Conservation (phyloP, 1,140 invertebrate genomes). For the Prorops nasuta region DNA sequence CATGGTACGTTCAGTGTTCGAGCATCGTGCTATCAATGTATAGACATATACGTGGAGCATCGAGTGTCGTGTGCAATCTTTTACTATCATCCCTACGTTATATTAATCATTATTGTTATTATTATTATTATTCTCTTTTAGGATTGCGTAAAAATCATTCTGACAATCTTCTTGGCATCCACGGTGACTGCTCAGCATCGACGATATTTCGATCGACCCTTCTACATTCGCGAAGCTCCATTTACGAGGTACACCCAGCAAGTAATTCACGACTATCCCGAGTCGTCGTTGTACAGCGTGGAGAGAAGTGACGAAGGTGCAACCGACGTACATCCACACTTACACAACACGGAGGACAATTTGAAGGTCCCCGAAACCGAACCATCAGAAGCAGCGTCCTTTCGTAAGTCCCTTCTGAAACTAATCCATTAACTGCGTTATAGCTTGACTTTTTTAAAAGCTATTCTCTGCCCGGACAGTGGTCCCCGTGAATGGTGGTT, state of each 20-base stretch:
- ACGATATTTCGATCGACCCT: neutral
- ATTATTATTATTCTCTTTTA: conserved; percentile 16
- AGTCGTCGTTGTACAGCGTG: neutral
- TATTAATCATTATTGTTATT: neutral
- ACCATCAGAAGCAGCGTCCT: no score
- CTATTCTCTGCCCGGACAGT: neutral
- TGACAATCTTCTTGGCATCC: conserved; percentile 21
- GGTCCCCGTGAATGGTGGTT: neutral
- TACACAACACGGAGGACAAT: neutral
- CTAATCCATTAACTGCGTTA: conserved; percentile 15
- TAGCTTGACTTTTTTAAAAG: no score
- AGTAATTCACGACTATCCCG: neutral
- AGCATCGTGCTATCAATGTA: no score
- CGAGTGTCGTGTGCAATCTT: no score
- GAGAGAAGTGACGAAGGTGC: neutral
- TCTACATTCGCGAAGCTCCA: neutral
- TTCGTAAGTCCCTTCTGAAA: no score
- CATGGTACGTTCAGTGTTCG: no score
- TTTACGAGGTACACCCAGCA: conserved; percentile 2
- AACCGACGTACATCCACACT: conserved; percentile 9
- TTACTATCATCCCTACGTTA: no score
- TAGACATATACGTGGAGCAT: no score
- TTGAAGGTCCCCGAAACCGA: no score
- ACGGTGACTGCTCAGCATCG: conserved; percentile 8
- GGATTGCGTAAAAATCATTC: conserved; percentile 22